A percentile compares a stretch with the other conserved stretches of the same genome.
These are phyloP conservation scores for Hyphantria cunea DNA, from an alignment of 1,140 invertebrate genomes.

Conservation along the genomic window DNA sequence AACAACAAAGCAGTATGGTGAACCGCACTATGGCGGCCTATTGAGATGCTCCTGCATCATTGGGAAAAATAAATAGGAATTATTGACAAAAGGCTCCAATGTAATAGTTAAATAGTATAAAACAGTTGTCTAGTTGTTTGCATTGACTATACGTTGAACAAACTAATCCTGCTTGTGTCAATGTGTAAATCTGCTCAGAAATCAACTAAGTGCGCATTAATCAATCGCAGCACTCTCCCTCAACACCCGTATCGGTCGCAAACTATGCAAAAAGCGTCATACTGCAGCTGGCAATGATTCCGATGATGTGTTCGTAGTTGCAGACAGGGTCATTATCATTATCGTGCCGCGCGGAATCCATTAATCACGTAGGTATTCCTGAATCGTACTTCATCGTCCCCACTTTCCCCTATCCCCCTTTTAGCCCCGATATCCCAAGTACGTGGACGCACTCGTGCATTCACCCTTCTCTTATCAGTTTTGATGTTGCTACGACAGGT, in stretches of 20 bases:
- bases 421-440: constrained; percentile 45
- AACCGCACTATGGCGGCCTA: no score
- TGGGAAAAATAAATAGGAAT: no score
- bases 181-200: constrained; percentile 22
- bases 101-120: no score
- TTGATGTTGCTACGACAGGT: constrained; percentile 63
- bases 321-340: constrained; percentile 73
- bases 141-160: no score
- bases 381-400: constrained; percentile 49
- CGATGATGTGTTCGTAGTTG: constrained; percentile 55
- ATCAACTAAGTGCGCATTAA: constrained; percentile 23
- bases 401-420: constrained; percentile 23
- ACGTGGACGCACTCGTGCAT: constrained; percentile 76
- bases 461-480: constrained; percentile 79
- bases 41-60: no score
- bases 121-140: background rate
- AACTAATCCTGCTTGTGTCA: background rate
- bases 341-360: constrained; percentile 65
- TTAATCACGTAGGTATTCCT: constrained; percentile 77
- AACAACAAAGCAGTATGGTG: no score
- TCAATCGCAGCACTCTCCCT: constrained; percentile 10
- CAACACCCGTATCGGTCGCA: constrained; percentile 10
- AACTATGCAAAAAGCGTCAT: constrained; percentile 37
- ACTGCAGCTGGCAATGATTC: constrained; percentile 34
- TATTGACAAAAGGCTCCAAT: no score